Evolutionary conservation across 2,888 invertebrate genomes (phyloP).

Genomic region (Fragum fragum): DNA sequence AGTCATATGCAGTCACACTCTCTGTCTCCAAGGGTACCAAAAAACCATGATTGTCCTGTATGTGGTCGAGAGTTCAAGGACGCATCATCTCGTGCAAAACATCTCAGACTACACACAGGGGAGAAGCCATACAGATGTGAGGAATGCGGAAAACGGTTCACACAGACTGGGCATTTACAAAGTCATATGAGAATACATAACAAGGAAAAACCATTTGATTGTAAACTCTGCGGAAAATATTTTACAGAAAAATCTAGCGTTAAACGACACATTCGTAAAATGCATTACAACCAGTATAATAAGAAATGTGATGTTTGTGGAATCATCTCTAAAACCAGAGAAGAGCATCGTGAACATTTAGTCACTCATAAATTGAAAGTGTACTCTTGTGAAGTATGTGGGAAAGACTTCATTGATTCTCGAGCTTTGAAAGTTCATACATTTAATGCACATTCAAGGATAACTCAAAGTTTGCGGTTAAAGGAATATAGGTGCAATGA

Average conservation of each 20-base stretch:
- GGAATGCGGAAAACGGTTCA: conserved; percentile 64
- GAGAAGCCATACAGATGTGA: conserved; percentile 68
- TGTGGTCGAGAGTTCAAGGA: conserved; percentile 67
- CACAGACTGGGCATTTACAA: conserved; percentile 65
- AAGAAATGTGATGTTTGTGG: conserved; percentile 66
- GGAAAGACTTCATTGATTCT: conserved; percentile 64
- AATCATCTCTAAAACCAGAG: conserved; percentile 58
- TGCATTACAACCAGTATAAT: conserved; percentile 66
- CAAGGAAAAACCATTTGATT: conserved; percentile 65
- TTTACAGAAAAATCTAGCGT: conserved; percentile 67
- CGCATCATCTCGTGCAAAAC: conserved; percentile 65
- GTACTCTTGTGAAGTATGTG: conserved; percentile 60
- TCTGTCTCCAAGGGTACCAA: conserved; percentile 32
- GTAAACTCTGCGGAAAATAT: conserved; percentile 62
- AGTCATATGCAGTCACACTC: conserved; percentile 61
- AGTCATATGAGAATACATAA: conserved; percentile 68
- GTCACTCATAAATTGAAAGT: conserved; percentile 55
- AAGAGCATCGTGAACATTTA: conserved; percentile 62
- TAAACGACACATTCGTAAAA: conserved; percentile 65
- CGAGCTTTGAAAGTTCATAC: conserved; percentile 60
- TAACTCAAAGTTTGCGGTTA: conserved; percentile 47
- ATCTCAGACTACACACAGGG: conserved; percentile 64
- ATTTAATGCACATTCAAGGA: conserved; percentile 67
- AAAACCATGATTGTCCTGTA: conserved; percentile 65
- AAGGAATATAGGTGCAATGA: conserved; percentile 59